A percentile compares a stretch with the other conserved stretches of the same genome.
phyloP scores from a whole-genome alignment of 2,113 vertebrate genomes.

The Anseranas semipalmata region DNA sequence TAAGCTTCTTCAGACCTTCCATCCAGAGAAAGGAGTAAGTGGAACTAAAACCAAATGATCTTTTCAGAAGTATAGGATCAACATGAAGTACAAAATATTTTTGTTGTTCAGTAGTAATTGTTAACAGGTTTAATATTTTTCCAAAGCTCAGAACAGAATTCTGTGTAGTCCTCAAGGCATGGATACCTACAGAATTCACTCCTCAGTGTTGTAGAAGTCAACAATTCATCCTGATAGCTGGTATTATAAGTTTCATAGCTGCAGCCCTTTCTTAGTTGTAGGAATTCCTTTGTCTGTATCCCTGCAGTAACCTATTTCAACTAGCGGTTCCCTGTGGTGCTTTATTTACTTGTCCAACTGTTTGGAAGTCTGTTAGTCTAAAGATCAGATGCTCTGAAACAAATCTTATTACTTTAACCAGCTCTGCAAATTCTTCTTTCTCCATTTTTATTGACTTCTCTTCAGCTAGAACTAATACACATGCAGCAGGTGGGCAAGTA shows the following conservation, averaged over 20 bases:
- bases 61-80: not conserved
- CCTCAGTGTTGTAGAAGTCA: slow-evolving; percentile 40
- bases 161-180: not conserved
- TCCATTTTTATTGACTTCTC: slow-evolving; percentile 71
- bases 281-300: slow-evolving; percentile 86
- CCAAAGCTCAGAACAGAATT: not conserved
- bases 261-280: slow-evolving; percentile 69
- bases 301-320: slow-evolving; percentile 85
- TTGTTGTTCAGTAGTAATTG: not conserved
- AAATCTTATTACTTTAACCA: slow-evolving; percentile 87
- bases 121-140: not conserved
- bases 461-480: slow-evolving; percentile 72
- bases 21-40: not conserved
- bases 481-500: slow-evolving; percentile 64
- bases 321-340: slow-evolving; percentile 80
- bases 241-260: slow-evolving; percentile 68
- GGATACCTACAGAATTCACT: not conserved
- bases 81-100: not conserved
- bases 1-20: not conserved
- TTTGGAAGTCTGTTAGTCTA: slow-evolving; percentile 88
- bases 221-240: slow-evolving; percentile 61
- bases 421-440: slow-evolving; percentile 79
- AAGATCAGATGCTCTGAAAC: slow-evolving; percentile 86
- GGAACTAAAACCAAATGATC: not conserved
- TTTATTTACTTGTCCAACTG: slow-evolving; percentile 91